These are phyloP conservation scores for Bombyx huttoni DNA, from an alignment of 2,888 invertebrate species.

Conservation along the genomic window DNA sequence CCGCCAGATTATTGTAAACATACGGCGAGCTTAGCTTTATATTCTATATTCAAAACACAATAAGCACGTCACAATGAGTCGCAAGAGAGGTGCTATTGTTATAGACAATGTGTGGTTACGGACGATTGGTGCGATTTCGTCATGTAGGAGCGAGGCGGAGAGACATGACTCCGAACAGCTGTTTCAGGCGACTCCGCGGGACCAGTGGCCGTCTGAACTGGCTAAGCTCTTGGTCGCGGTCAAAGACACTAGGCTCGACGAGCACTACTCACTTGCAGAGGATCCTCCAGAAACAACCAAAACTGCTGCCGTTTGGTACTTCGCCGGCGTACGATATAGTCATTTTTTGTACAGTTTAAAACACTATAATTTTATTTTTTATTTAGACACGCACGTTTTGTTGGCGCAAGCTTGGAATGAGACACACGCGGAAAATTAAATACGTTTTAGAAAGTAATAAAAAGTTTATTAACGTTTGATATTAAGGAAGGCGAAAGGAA, in stretches of 20 bases:
- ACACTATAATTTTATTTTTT: slow-evolving; percentile 57
- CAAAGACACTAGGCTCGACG: slow-evolving; percentile 12
- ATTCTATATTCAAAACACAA: slow-evolving; percentile 23
- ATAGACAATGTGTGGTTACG: slow-evolving; percentile 23
- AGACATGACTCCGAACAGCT: slow-evolving; percentile 39
- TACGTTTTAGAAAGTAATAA: slow-evolving; percentile 66
- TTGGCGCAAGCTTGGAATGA: slow-evolving; percentile 52
- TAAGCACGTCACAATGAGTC: slow-evolving; percentile 27
- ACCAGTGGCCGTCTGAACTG: slow-evolving; percentile 10
- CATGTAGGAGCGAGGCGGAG: slow-evolving; percentile 22
- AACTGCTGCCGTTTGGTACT: slow-evolving; percentile 92
- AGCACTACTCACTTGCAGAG: slow-evolving; percentile 81
- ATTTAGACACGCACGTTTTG: slow-evolving; percentile 63
- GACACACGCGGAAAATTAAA: slow-evolving; percentile 66
- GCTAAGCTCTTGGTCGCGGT: slow-evolving; percentile 14
- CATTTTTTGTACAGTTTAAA: slow-evolving; percentile 72
- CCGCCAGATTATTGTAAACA: slow-evolving; percentile 20
- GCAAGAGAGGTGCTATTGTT: slow-evolving; percentile 31
- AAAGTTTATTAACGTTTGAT: slow-evolving; percentile 47
- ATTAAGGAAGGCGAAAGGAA: slow-evolving; percentile 49
- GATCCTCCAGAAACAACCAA: slow-evolving; percentile 94
- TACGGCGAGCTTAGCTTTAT: slow-evolving; percentile 14
- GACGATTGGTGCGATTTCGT: slow-evolving; percentile 30
- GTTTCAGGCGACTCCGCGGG: slow-evolving; percentile 23
- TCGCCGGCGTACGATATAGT: slow-evolving; percentile 92